Evolutionary conservation across 2,113 vertebrate species (phyloP), one percentile per base, ranked within the genome.

Genomic region (Misgurnus mizolepis): DNA sequence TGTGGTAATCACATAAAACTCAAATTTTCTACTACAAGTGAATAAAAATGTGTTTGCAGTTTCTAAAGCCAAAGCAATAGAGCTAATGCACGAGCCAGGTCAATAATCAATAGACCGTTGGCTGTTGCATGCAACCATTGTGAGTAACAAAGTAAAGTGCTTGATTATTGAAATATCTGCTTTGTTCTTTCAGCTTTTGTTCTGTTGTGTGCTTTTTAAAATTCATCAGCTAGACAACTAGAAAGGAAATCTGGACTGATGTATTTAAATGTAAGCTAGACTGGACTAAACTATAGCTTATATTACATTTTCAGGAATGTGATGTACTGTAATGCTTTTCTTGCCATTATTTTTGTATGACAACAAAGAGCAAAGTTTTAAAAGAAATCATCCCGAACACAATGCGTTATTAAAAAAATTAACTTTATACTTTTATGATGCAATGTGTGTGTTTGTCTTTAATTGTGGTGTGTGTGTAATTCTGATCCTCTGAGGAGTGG

Each of bases 171-270:
- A 58, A 58, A 58, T 14, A 18, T 18, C 17, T 12, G 12, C 11
- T 53, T 53, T 53, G 49, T 53, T 53, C 49, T 53, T 3, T 53
- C 50, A 4, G 50, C 50, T 53, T 53, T 53, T 53, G 50, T 67
- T 11, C 41, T 3, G 9, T 17, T 27, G 18, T 69, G 6, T 53
- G 67, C 47, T 34, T 22, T 34, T 69, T 22, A 15, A 18, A 7
- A 68, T 68, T 45, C 9, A 67, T 34, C 27, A 34, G 27, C 27
- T 34, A n/a, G 43, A 11, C 22, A 67, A 11, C 8, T 5, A 12
- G n/a, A 3, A 43, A 18, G 40, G n/a, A 68, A 27, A 14, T 68
- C 66, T 92, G 91, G 84, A 91, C 93, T 49, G 67, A 27, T 49
- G 11, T 49, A 34, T 34, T 34, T 14, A 50, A 69, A 50, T 18